Base-by-base conservation (phyloP, 1,140 invertebrate species). In the Zaprionus vittiger region DNA sequence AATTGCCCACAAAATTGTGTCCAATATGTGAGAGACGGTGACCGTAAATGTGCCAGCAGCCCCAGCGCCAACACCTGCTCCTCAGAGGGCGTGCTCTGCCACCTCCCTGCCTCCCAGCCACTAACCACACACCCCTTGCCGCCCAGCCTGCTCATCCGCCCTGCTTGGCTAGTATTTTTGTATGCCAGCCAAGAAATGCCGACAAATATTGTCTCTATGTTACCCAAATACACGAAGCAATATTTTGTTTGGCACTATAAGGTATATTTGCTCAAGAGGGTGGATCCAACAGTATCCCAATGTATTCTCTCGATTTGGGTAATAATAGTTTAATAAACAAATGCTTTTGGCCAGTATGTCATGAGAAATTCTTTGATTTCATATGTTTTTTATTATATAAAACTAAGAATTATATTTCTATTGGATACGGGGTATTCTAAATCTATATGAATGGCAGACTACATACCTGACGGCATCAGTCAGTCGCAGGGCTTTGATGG, bases 1-100 rank as follows among this genome's bases (percentile, higher is more conserved):
- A 87, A 87, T 87, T 87, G 84, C 74, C 77, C 79, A 75, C 75
- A 83, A 70, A 67, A 72, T 65, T 83, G 72, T 89, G 81, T 84
- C 84, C 83, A 87, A 89, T 61, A 68, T 72, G 78, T 83, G 80
- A 79, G 80, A 79, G 73, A 71, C 81, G 84, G 65, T 55, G 73
- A 78, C 70, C 77, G 67, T 89, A 80, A 86, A 78, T 80, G 70
- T 66, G 64, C 69, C 72, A 73, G 64, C 76, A 73, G 64, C 76
- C 52, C 37, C 77, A 73, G 64, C 76, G 56, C 37, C 77, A 59
- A 60, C 83, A 89, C 83, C 84, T 89, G 84, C 77, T 87, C 54
- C 77, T 41, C 62, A 20, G 55, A 59, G 34, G 44, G 34, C 24
- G 26, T 9, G n/a, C 22, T 14, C 14, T 26, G 28, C 44, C 54